Percentiles rank a stretch among this genome's conserved stretches.
Evolutionary conservation across 2,888 invertebrate species (phyloP).

Genomic region (Tipula unca): DNA sequence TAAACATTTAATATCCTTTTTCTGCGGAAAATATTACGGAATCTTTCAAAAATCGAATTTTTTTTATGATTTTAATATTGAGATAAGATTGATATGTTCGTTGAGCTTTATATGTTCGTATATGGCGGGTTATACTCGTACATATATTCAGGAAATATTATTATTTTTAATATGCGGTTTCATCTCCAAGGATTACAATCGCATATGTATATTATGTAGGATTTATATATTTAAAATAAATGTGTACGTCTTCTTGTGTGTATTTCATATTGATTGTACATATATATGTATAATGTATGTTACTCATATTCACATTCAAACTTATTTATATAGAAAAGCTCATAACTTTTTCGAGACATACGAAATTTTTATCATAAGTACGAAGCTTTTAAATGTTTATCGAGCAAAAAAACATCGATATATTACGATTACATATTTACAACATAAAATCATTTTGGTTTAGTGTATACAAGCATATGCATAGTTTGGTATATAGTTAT

Average conservation of each 20-base stretch:
- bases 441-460: background rate
- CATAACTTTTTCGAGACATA: too few relatives aligned
- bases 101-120: background rate
- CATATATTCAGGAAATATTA: background rate
- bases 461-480: background rate
- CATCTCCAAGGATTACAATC: background rate
- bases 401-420: background rate
- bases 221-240: background rate
- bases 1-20: conserved; percentile 14
- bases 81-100: background rate
- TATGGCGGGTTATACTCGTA: background rate
- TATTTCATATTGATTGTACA: background rate
- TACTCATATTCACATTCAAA: background rate
- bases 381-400: background rate
- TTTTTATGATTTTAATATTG: background rate
- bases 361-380: background rate
- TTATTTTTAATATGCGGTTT: background rate
- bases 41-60: background rate
- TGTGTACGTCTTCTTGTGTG: background rate
- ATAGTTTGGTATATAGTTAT: background rate
- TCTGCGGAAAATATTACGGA: background rate
- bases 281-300: background rate
- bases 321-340: background rate
- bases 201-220: background rate
- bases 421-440: background rate